phyloP scores from a whole-genome alignment of 2,113 vertebrate species.

The Cercocebus atys region DNA sequence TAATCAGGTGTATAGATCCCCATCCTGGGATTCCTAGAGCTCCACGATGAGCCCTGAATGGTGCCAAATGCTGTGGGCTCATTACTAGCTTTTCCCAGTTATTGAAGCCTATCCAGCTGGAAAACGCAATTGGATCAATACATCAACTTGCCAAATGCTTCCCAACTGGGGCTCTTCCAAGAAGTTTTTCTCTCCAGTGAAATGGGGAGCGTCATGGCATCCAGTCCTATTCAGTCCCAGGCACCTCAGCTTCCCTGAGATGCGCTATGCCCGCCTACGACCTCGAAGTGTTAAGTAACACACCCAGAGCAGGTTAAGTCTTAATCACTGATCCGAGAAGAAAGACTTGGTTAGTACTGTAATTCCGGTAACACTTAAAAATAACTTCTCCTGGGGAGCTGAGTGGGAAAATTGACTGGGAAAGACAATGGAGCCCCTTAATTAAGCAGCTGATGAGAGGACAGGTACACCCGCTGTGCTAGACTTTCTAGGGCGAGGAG shows the following conservation, averaged over 20 bases:
- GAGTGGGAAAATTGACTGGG: background rate
- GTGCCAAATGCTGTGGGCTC: background rate
- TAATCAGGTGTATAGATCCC: background rate
- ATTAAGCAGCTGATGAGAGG: background rate
- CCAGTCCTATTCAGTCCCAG: background rate
- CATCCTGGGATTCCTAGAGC: background rate
- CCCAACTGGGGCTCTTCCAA: constrained; percentile 4
- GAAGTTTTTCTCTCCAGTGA: background rate
- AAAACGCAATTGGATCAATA: constrained; percentile 52
- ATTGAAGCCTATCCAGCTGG: constrained; percentile 21
- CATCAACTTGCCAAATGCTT: constrained; percentile 44
- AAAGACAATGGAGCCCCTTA: background rate
- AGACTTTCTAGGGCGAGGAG: background rate
- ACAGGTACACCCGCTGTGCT: background rate
- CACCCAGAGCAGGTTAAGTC: background rate
- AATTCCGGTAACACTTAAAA: constrained; percentile 18
- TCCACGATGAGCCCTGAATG: background rate
- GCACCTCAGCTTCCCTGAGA: background rate
- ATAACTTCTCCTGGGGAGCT: background rate
- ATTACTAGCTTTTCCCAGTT: background rate
- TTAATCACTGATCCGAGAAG: constrained; percentile 25
- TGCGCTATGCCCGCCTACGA: background rate
- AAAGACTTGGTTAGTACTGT: background rate
- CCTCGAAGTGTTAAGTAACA: background rate
- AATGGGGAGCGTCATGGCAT: background rate